Percentiles rank a stretch among this genome's conserved stretches.
These are phyloP conservation scores for Capitulum mitella DNA, from an alignment of 2,888 invertebrate genomes.

Conservation along the genomic window DNA sequence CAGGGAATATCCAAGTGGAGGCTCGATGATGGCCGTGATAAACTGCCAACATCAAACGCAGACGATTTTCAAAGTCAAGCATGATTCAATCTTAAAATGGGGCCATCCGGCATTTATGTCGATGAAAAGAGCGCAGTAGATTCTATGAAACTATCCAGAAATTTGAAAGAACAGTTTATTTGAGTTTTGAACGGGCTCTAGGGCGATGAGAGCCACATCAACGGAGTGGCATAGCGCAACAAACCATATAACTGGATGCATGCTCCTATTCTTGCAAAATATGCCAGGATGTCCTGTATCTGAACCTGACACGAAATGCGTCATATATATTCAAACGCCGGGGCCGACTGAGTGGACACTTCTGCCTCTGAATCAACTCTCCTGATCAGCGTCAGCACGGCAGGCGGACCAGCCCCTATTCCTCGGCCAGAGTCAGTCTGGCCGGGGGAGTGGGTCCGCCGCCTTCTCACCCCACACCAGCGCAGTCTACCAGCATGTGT, in stretches of 20 bases:
- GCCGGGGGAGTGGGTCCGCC: too few species aligned
- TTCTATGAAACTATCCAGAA: neutral
- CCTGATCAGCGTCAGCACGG: too few species aligned
- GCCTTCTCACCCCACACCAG: too few species aligned
- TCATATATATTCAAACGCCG: too few species aligned
- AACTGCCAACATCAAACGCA: neutral
- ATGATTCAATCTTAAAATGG: neutral
- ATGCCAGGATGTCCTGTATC: neutral
- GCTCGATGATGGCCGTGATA: neutral
- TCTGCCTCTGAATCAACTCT: too few species aligned
- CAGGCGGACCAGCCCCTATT: too few species aligned
- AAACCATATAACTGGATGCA: neutral
- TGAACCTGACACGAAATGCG: too few species aligned
- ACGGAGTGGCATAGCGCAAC: neutral
- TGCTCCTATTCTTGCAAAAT: neutral
- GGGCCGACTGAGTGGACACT: too few species aligned
- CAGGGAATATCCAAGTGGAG: neutral
- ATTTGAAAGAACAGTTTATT: neutral
- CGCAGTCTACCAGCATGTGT: too few species aligned
- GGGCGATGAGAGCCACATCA: neutral
- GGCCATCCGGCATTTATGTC: neutral
- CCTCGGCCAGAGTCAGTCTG: too few species aligned
- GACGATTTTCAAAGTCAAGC: neutral
- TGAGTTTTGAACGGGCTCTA: too few species aligned
- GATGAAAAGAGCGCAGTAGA: neutral